A percentile compares a stretch with the other conserved stretches of the same genome.
These are phyloP conservation scores for Drosophila kambysellisi DNA, from an alignment of 2,888 invertebrate species.

Conservation along the genomic window DNA sequence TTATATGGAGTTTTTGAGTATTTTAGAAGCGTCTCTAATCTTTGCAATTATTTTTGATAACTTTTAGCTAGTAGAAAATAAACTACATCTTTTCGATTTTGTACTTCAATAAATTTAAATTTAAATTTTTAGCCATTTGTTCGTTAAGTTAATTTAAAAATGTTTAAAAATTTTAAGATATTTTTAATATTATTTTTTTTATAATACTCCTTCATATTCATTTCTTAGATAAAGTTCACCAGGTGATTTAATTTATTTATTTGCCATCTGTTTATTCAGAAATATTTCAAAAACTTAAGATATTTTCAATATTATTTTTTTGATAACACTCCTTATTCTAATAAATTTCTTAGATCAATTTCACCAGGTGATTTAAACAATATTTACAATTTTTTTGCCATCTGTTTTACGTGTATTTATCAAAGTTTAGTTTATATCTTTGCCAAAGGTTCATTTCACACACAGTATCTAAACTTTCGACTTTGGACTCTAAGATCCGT, in stretches of 20 bases:
- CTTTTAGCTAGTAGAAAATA: too few species aligned
- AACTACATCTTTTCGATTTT: not conserved
- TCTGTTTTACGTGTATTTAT: not conserved
- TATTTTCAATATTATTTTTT: too few species aligned
- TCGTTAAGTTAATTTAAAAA: not conserved
- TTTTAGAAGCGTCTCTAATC: not conserved
- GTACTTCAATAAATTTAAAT: not conserved
- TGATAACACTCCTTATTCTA: not conserved
- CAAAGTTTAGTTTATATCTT: not conserved
- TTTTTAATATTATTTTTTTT: not conserved
- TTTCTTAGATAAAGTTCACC: too few species aligned
- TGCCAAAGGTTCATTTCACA: not conserved
- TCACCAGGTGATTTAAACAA: not conserved
- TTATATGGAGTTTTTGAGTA: not conserved
- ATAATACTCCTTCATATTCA: too few species aligned
- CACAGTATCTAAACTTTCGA: not conserved
- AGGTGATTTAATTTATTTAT: too few species aligned
- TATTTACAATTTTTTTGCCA: not conserved
- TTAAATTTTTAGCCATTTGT: not conserved
- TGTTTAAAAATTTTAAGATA: not conserved
- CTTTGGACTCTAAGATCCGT: not conserved
- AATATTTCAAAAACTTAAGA: too few species aligned
- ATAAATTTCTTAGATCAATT: not conserved
- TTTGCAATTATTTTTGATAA: not conserved
- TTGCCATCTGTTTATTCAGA: too few species aligned